Base-by-base conservation (phyloP, 2,113 vertebrate species). In the Zeus faber region DNA sequence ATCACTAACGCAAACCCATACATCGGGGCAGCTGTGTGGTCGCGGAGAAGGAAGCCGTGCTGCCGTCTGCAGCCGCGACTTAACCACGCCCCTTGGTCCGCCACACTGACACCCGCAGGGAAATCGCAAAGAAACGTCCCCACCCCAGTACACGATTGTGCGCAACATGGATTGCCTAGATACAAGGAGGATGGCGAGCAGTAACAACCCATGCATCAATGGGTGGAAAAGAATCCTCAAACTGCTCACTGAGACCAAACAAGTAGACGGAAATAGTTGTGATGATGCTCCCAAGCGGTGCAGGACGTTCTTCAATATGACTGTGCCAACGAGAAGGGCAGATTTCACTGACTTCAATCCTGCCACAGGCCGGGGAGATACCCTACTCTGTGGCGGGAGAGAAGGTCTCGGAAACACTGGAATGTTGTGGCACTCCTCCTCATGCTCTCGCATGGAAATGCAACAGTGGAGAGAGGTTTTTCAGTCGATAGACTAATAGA, bases 381-480 rank as follows among this genome's bases (percentile, higher is more conserved):
- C 27, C 27, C 27, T 29, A 29, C 9, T 29, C 27, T 29, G 9
- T 29, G 27, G 27, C 27, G 9, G 27, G 27, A 37, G 33, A 37
- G 33, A 37, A 37, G 33, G 33, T 37, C 33, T 37, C 7, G 3
- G 13, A 37, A 37, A 37, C 33, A 37, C 33, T 37, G 33, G 33
- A 37, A 37, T 14, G 33, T 37, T 37, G 33, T n/a, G n/a, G n/a
- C 13, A 14, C 6, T 14, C 6, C 37, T 40, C n/a, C 37, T 40
- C 3, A 40, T 40, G 14, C n/a, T 40, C 14, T 40, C 37, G 14
- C 37, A 40, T 40, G n/a, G 37, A 40, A 16, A 40, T 16, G 37
- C 37, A 40, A 17, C 37, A 16, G 37, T 40, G 11, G 37, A 40
- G 37, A 40, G 37, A 40, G 37, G 33, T 37, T 37, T 40, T 40